Base-by-base conservation (phyloP, 2,888 invertebrate species). In the Lepeophtheirus nordmannii region DNA sequence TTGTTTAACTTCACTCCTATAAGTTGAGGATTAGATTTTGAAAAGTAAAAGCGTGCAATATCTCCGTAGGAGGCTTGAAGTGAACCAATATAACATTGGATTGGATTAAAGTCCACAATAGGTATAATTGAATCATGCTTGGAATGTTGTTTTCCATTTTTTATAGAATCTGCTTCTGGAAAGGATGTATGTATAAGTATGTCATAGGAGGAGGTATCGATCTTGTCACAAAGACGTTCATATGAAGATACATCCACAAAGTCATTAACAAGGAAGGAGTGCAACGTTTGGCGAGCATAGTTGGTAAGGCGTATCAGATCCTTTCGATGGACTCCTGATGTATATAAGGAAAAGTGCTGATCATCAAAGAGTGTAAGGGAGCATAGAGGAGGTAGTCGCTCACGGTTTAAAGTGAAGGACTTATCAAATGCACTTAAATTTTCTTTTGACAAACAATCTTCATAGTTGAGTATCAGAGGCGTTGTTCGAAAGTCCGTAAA, bases 381-480 rank as follows among this genome's bases (percentile, higher is more conserved):
- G 53, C n/a, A 14, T 46, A 46, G 8, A 3, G 53, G 53, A n/a
- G 53, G 53, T n/a, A 46, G 53, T 5, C 53, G 53, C 14, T 14
- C 53, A n/a, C 53, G 14, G 1, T 46, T 8, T 8, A 46, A 17
- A 46, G 53, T 46, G 17, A 46, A 46, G 17, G 1, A 5, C 53
- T 46, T 46, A 17, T 46, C 53, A 46, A 46, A 46, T 17, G 8
- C 8, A 3, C n/a, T 8, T 17, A 14, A 17, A 3, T 17, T 46
- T 17, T 46, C 53, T 46, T 46, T 14, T n/a, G 53, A 46, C 14
- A 46, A 17, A 17, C 53, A 46, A 17, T 46, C n/a, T 17, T 60
- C 39, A 38, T 37, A 30, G 39, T 60, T 60, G 14, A 60, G 39
- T 11, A 60, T 60, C 17, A 60, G 8, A 38, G 60, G 60, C 60